Base-by-base conservation (phyloP, 2,113 vertebrate species). In the Labrus mixtus region DNA sequence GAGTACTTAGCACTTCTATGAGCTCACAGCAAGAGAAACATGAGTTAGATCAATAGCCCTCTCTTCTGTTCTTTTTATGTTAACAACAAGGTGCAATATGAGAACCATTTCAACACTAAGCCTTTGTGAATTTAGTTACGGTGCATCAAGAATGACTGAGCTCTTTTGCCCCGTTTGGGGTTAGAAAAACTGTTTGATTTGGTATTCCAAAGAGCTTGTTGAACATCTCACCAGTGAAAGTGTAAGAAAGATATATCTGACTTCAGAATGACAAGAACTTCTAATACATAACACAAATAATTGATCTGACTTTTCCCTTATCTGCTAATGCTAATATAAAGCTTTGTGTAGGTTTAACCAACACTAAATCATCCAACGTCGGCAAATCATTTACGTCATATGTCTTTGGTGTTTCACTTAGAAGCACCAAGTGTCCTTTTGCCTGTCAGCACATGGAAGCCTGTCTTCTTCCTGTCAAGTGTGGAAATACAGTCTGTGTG, bases 121-220 rank as follows among this genome's bases (percentile, higher is more conserved):
- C 1, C 23, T 16, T 0, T 23, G 19, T 61, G 16, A 55, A 57
- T 80, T 76, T 36, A 76, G 39, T 22, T 33, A 51, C 1, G 0
- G 23, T 2, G 3, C 71, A 46, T 67, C 0, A 13, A 39, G 23
- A 58, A 45, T 43, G 16, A 70, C 54, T 53, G 59, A 58, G 59
- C 58, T 79, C 22, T 13, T 48, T 56, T 48, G 25, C 54, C 4
- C n/a, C 58, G 53, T 72, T 83, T 61, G 33, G 76, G 68, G 63
- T 66, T 48, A 12, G 51, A 67, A 61, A 0, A 54, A 74, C 67
- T 59, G 76, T 77, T 73, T 6, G 7, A 76, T 76, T 56, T 72
- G 43, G 20, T 39, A 50, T 72, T 81, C 25, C 36, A 8, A 62
- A 66, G 33, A 66, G 55, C 25, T 68, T 68, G 12, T 13, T 17